phyloP scores from a whole-genome alignment of 2,797 vertebrate species.

The Todus mexicanus region DNA sequence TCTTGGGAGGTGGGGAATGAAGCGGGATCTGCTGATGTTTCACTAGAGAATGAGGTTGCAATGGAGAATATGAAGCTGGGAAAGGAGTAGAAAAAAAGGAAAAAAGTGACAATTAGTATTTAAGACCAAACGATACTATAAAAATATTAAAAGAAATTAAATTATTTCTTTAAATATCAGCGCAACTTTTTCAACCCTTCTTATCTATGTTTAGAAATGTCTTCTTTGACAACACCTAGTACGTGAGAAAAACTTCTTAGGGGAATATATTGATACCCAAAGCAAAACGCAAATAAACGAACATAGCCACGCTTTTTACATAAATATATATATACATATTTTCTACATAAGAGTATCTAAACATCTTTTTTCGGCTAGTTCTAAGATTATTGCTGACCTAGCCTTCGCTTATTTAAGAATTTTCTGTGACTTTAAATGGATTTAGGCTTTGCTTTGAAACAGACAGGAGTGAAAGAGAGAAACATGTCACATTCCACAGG shows the following conservation, averaged over 20 bases:
- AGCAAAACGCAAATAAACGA: neutral
- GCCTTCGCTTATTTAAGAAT: neutral
- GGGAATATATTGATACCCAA: neutral
- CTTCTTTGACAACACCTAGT: neutral
- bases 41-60: slow-evolving; percentile 88
- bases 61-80: slow-evolving; percentile 90
- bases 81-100: too few relatives aligned
- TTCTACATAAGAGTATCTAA: neutral
- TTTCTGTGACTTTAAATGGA: neutral
- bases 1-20: slow-evolving; percentile 78
- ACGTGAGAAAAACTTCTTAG: neutral
- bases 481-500: neutral
- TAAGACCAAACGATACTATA: neutral
- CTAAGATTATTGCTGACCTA: neutral
- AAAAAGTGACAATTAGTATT: slow-evolving; percentile 67
- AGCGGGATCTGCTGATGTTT: slow-evolving; percentile 84
- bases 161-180: neutral
- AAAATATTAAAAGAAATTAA: slow-evolving; percentile 14
- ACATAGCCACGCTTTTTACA: neutral
- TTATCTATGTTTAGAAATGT: neutral
- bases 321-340: neutral
- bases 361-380: neutral
- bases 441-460: neutral
- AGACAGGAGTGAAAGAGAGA: neutral
- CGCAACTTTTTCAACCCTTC: neutral